Evolutionary conservation across 2,888 invertebrate genomes (phyloP).

Genomic region (Galeopsomyia nigrocyanea): DNA sequence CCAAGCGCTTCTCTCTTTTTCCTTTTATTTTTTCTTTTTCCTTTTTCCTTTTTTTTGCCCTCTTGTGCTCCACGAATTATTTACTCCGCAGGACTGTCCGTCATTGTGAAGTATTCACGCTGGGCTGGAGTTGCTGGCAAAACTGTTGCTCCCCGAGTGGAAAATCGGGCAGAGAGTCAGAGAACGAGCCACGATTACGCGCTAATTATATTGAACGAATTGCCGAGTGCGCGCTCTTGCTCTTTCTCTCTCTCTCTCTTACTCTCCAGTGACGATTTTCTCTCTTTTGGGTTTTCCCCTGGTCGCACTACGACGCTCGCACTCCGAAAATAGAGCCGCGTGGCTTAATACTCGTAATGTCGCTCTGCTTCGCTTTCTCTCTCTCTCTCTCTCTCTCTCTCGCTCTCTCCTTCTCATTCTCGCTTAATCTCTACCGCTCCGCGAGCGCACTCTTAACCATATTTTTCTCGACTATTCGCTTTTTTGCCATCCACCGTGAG

Average conservation of each 20-base stretch:
- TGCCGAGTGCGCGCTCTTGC: constrained; percentile 4
- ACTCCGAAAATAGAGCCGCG: constrained; percentile 32
- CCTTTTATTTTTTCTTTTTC: neutral
- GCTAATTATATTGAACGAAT: constrained; percentile 35
- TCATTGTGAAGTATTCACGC: no score
- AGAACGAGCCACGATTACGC: constrained; percentile 12
- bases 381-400: constrained; percentile 33
- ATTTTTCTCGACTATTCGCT: no score
- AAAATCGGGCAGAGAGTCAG: neutral
- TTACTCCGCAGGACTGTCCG: no score
- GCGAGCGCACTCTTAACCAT: neutral
- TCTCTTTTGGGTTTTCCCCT: constrained; percentile 39
- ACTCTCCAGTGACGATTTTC: neutral
- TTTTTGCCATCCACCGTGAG: no score
- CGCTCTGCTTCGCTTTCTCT: constrained; percentile 10
- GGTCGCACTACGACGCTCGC: neutral
- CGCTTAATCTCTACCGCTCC: constrained; percentile 3
- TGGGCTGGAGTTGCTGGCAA: neutral
- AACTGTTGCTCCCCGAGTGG: neutral
- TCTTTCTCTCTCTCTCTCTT: constrained; percentile 6
- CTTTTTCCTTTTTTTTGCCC: no score
- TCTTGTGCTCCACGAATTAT: no score
- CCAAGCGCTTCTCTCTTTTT: neutral
- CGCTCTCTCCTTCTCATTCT: constrained; percentile 25
- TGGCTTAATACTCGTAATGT: constrained; percentile 30